Evolutionary conservation across 23 tunicate species (phyloP).

Genomic region (Botrylloides violaceus): DNA sequence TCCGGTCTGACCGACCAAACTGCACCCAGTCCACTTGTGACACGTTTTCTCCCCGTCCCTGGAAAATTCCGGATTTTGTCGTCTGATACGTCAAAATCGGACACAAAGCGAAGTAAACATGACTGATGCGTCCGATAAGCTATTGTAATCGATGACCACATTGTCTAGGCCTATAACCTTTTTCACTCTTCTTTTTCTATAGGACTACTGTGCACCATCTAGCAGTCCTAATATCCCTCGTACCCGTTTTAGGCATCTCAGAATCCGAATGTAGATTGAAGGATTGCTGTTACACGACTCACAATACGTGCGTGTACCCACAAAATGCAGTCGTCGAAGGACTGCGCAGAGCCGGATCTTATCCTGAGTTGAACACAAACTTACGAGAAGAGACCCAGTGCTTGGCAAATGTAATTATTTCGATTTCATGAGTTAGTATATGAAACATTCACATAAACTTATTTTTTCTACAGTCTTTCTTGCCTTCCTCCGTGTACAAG

Average conservation of each 20-base stretch:
- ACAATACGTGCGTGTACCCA: slow-evolving; percentile 10
- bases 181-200: too few relatives aligned
- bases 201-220: too few relatives aligned
- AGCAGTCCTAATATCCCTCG: too few relatives aligned
- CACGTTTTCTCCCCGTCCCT: too few relatives aligned
- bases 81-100: too few relatives aligned
- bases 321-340: not conserved
- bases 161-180: too few relatives aligned
- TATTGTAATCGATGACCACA: too few relatives aligned
- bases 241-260: slow-evolving; percentile 60
- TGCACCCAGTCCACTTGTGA: too few relatives aligned
- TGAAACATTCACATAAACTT: not conserved
- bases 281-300: slow-evolving; percentile 56
- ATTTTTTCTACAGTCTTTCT: slow-evolving; percentile 6
- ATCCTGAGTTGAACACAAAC: not conserved
- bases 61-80: too few relatives aligned
- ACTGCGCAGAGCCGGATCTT: not conserved
- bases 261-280: slow-evolving; percentile 43
- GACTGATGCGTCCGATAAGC: too few relatives aligned
- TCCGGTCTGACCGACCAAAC: too few relatives aligned
- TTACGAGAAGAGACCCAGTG: slow-evolving; percentile 9
- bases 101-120: too few relatives aligned
- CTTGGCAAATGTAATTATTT: slow-evolving; percentile 3
- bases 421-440: not conserved
- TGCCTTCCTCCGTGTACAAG: slow-evolving; percentile 20